phyloP scores from a whole-genome alignment of 1,140 invertebrate genomes.

The Sweltsa coloradensis region DNA sequence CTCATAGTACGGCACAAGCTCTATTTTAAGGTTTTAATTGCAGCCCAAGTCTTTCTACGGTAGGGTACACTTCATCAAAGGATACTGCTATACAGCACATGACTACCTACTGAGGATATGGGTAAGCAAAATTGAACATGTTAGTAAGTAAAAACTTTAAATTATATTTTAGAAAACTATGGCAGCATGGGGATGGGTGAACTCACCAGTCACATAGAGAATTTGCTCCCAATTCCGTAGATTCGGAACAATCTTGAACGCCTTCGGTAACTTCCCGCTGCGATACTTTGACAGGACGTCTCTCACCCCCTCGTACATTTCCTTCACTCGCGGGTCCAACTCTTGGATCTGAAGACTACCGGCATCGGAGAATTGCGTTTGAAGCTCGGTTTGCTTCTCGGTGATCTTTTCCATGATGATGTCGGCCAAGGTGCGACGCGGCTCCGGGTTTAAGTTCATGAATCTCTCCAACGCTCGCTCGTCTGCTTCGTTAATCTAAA shows the following conservation, averaged over 20 bases:
- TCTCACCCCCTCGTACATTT: conserved; percentile 81
- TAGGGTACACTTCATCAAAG: too few species aligned
- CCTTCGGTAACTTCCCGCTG: conserved; percentile 93
- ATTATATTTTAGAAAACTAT: neutral
- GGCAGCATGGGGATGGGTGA: neutral
- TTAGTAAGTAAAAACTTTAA: too few species aligned
- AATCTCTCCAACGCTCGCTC: conserved; percentile 77
- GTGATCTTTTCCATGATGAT: conserved; percentile 87
- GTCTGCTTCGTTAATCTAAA: conserved; percentile 80
- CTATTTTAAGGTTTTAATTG: too few species aligned
- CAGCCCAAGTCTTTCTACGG: too few species aligned
- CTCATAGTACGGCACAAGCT: too few species aligned
- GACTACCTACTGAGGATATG: too few species aligned
- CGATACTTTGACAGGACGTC: conserved; percentile 80
- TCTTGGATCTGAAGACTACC: conserved; percentile 58
- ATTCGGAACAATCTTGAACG: conserved; percentile 92
- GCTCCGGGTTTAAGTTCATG: conserved; percentile 54
- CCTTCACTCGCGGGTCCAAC: conserved; percentile 53
- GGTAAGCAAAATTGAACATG: too few species aligned
- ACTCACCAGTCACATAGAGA: conserved; percentile 60
- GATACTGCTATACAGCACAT: too few species aligned
- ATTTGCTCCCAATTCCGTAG: conserved; percentile 95
- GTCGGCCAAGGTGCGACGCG: conserved; percentile 64
- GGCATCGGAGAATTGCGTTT: conserved; percentile 71
- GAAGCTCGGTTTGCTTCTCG: conserved; percentile 84